phyloP scores from a whole-genome alignment of 2,113 vertebrate genomes.

The Lagopus leucura region DNA sequence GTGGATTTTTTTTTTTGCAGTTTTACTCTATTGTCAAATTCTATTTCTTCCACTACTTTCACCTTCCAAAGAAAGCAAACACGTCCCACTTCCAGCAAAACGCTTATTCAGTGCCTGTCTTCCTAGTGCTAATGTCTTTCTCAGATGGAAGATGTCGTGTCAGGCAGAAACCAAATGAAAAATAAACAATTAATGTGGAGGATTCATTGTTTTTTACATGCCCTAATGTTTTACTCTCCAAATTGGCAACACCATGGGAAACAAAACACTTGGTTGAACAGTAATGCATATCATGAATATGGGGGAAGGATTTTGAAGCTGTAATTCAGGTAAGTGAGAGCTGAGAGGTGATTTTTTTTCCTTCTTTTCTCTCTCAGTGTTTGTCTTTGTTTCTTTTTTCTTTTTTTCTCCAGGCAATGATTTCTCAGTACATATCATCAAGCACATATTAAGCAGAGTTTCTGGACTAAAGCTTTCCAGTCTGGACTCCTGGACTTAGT shows the following conservation, averaged over 20 bases:
- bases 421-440: slow-evolving; percentile 39
- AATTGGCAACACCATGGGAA: slow-evolving; percentile 69
- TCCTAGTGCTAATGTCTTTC: slow-evolving; percentile 73
- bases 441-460: neutral
- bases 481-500: neutral
- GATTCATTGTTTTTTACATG: slow-evolving; percentile 55
- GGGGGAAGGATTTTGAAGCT: slow-evolving; percentile 20
- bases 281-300: neutral
- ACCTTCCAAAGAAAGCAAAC: slow-evolving; percentile 80
- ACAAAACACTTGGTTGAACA: slow-evolving; percentile 51
- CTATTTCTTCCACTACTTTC: slow-evolving; percentile 58
- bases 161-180: slow-evolving; percentile 54
- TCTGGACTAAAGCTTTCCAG: slow-evolving; percentile 38
- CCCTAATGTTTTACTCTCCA: slow-evolving; percentile 70
- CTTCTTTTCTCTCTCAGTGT: neutral
- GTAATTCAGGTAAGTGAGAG: slow-evolving; percentile 46
- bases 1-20: neutral
- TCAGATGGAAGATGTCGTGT: slow-evolving; percentile 74
- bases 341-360: neutral
- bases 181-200: slow-evolving; percentile 57
- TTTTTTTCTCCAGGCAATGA: neutral
- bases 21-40: slow-evolving; percentile 63
- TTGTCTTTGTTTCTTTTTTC: neutral
- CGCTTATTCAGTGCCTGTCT: slow-evolving; percentile 33
- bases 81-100: slow-evolving; percentile 69